Evolutionary conservation across 2,888 invertebrate species (phyloP).

Genomic region (Anthophora plumipes): DNA sequence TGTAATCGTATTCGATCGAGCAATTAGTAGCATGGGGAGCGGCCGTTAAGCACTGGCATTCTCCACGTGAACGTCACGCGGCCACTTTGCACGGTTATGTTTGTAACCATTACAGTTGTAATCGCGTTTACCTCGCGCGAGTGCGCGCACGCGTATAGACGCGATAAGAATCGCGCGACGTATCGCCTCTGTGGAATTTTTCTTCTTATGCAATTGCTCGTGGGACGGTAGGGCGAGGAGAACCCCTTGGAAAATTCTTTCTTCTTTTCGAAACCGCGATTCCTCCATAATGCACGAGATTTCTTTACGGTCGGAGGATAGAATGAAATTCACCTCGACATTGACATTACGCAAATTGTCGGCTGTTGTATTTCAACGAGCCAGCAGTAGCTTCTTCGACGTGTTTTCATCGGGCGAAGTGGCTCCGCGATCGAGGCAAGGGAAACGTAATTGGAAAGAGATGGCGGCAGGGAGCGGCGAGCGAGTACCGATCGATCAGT

Average conservation of each 20-base stretch:
- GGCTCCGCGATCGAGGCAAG: too few species aligned
- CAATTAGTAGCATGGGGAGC: conserved; percentile 60
- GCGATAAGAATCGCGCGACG: conserved; percentile 30
- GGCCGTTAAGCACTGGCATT: conserved; percentile 48
- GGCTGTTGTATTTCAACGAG: conserved; percentile 63
- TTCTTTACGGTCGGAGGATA: conserved; percentile 35
- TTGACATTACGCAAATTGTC: conserved; percentile 57
- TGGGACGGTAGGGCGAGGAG: neutral
- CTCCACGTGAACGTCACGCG: conserved; percentile 57
- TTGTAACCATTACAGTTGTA: conserved; percentile 26
- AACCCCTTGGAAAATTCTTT: neutral
- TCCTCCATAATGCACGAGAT: conserved; percentile 57
- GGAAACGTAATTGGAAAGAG: too few species aligned
- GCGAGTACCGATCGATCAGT: conserved; percentile 9
- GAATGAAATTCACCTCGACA: conserved; percentile 53
- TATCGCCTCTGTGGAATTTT: conserved; percentile 13
- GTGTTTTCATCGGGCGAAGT: too few species aligned
- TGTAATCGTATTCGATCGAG: conserved; percentile 59
- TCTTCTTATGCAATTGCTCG: conserved; percentile 13
- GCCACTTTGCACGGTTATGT: conserved; percentile 24
- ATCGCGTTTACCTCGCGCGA: conserved; percentile 33
- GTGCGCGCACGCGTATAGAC: conserved; percentile 25
- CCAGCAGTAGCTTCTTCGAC: too few species aligned
- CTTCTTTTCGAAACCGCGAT: too few species aligned
- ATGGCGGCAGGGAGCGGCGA: too few species aligned